A percentile compares a stretch with the other conserved stretches of the same genome.
These are phyloP conservation scores for Chrysodeixis includens DNA, from an alignment of 2,888 invertebrate species.

Conservation along the genomic window DNA sequence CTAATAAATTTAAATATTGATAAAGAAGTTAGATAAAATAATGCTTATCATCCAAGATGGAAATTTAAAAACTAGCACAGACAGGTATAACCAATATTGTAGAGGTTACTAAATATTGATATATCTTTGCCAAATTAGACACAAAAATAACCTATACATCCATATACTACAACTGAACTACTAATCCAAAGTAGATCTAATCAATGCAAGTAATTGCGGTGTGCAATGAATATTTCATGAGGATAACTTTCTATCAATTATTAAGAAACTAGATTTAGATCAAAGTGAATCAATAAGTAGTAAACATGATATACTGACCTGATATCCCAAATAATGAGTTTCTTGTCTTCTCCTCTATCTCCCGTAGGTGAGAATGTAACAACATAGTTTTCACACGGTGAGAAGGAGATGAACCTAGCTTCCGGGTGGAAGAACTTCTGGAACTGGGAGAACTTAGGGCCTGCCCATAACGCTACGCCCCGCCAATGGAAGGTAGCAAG, in stretches of 20 bases:
- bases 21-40: too few species aligned
- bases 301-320: constrained; percentile 82
- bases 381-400: constrained; percentile 98
- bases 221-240: not conserved
- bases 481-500: constrained; percentile 98
- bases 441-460: constrained; percentile 97
- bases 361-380: constrained; percentile 97
- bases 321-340: constrained; percentile 99
- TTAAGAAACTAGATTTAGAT: not conserved
- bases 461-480: constrained; percentile 99
- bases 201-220: not conserved
- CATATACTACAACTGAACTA: not conserved
- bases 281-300: not conserved
- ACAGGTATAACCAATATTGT: too few species aligned
- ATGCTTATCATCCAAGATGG: not conserved
- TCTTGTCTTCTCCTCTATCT: constrained; percentile 92
- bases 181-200: not conserved
- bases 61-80: too few species aligned
- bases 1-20: not conserved
- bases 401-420: constrained; percentile 98
- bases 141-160: too few species aligned
- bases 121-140: too few species aligned
- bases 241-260: not conserved
- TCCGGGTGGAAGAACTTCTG: constrained; percentile 96
- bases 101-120: too few species aligned